Evolutionary conservation across 2,888 invertebrate species (phyloP), one percentile per base, ranked within the genome.

Genomic region (Griposia aprilina): DNA sequence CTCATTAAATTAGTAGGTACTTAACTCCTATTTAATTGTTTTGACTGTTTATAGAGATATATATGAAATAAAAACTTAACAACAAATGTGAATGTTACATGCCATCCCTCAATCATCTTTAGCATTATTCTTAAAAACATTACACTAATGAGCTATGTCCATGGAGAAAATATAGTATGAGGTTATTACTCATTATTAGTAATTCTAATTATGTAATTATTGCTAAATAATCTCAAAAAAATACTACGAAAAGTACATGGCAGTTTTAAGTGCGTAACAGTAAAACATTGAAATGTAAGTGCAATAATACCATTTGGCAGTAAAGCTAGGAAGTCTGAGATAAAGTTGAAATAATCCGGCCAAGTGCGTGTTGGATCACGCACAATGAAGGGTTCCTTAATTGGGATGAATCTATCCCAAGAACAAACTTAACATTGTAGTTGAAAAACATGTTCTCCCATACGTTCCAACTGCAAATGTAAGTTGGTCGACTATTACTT

Each of bases 251-350:
- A 45, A 59, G 36, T 52, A 52, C 1, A 60, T 10, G 26, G 17
- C n/a, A 8, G 17, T 57, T 45, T 63, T 20, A 59, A 75, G n/a
- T 60, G 81, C 52, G 66, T 79, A 74, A 66, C 81, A 66, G 66
- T 45, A 74, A 59, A 45, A 50, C 1, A 45, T 74, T 73, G n/a
- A 11, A 81, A 81, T 60, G 20, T 52, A 13, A 57, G 17, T 74
- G 26, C 30, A 81, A 66, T 52, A 52, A 59, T 59, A 59, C 20
- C 36, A 77, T 65, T 30, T 65, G 81, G 50, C n/a, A 65, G 50
- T 81, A 65, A 78, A 78, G 80, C 17, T 45, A 41, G 15, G 41
- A 41, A 36, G 36, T 26, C 20, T 36, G 26, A 30, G 55, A 70
- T 70, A 80, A 63, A 7, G 50, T 48, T 68, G 15, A 36, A 70